A percentile compares a stretch with the other conserved stretches of the same genome.
phyloP scores from a whole-genome alignment of 1,140 invertebrate genomes.

The Pemphigus obesinymphae region DNA sequence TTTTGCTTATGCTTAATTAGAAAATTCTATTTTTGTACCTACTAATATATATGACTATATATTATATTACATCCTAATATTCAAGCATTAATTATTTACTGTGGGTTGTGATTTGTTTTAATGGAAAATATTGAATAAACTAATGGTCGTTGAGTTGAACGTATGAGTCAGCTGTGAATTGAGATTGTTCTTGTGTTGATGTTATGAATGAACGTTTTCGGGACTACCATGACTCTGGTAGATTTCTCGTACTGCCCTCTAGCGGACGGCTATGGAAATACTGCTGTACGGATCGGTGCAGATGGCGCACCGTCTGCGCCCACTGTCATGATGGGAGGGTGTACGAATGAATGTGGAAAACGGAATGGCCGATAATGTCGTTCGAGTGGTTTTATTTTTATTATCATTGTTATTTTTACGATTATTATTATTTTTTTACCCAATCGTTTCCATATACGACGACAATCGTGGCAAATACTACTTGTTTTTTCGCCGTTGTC shows the following conservation, averaged over 20 bases:
- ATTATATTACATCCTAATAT: no score
- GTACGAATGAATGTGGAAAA: not conserved
- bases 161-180: no score
- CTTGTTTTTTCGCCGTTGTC: not conserved
- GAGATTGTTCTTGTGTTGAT: no score
- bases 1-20: no score
- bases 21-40: no score
- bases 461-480: not conserved
- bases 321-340: not conserved
- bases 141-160: no score
- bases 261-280: not conserved
- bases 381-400: not conserved
- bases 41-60: no score
- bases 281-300: not conserved
- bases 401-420: not conserved
- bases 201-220: no score
- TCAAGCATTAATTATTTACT: no score
- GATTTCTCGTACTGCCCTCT: not conserved
- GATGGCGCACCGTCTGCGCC: not conserved
- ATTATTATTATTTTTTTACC: not conserved
- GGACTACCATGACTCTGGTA: no score
- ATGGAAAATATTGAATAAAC: no score
- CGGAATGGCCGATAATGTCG: slow-evolving; percentile 20
- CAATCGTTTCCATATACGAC: not conserved
- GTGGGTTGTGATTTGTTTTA: no score